Percentiles rank a stretch among this genome's conserved stretches.
These are phyloP conservation scores for Dasysyrphus albostriatus DNA, from an alignment of 2,888 invertebrate species.

Conservation along the genomic window DNA sequence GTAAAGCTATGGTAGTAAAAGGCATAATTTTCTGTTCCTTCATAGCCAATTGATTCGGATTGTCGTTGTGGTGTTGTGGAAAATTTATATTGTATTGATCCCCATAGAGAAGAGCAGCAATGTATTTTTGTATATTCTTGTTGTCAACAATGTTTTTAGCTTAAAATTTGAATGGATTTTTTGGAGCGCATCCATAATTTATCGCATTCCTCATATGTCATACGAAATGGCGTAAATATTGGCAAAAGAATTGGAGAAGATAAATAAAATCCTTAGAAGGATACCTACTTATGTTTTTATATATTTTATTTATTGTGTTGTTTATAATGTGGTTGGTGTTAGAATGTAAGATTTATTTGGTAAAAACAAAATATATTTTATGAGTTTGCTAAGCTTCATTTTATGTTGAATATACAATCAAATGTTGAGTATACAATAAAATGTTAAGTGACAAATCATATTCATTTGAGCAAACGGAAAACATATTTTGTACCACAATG, in stretches of 20 bases:
- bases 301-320: neutral
- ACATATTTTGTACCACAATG: no score
- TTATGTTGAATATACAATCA: no score
- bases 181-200: neutral
- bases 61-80: constrained; percentile 72
- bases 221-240: neutral
- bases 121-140: constrained; percentile 43
- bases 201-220: neutral
- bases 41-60: constrained; percentile 73
- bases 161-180: neutral
- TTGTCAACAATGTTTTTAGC: neutral
- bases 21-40: constrained; percentile 57
- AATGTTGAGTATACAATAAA: no score
- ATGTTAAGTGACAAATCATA: no score
- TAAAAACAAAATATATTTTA: neutral
- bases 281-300: no score
- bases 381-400: no score
- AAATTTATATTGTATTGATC: constrained; percentile 68
- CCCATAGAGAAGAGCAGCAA: constrained; percentile 42
- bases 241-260: neutral
- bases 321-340: neutral
- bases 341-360: neutral
- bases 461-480: no score
- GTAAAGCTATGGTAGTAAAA: constrained; percentile 48
- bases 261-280: neutral